These are phyloP conservation scores for Mythimna ferrago DNA, from an alignment of 2,888 invertebrate species.

Conservation along the genomic window DNA sequence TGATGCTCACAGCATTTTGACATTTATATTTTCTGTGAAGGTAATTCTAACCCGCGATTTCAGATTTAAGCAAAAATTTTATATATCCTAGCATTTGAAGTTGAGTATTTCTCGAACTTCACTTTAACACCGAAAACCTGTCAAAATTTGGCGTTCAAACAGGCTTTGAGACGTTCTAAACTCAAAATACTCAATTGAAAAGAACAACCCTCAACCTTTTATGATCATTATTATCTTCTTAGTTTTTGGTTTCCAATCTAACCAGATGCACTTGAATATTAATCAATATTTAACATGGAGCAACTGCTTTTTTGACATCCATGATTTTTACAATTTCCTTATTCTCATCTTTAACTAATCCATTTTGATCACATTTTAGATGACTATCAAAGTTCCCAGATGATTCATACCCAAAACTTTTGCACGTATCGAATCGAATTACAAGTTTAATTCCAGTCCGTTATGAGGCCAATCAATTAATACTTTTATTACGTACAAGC, in stretches of 20 bases:
- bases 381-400: conserved; percentile 5
- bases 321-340: not conserved
- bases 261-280: not conserved
- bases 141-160: too few species aligned
- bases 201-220: too few species aligned
- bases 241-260: not conserved
- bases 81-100: too few species aligned
- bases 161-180: too few species aligned
- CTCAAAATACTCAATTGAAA: too few species aligned
- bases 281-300: not conserved
- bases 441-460: conserved; percentile 16
- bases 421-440: conserved; percentile 19
- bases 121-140: too few species aligned
- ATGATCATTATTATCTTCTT: not conserved
- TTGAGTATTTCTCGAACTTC: too few species aligned
- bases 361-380: not conserved
- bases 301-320: not conserved
- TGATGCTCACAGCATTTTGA: not conserved
- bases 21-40: not conserved
- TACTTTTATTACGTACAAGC: conserved; percentile 40
- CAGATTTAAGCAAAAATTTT: too few species aligned
- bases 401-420: conserved; percentile 34
- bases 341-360: not conserved
- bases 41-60: not conserved
- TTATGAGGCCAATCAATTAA: conserved; percentile 45